These are phyloP conservation scores for Nerophis ophidion DNA, from an alignment of 2,113 vertebrate species.

Conservation along the genomic window DNA sequence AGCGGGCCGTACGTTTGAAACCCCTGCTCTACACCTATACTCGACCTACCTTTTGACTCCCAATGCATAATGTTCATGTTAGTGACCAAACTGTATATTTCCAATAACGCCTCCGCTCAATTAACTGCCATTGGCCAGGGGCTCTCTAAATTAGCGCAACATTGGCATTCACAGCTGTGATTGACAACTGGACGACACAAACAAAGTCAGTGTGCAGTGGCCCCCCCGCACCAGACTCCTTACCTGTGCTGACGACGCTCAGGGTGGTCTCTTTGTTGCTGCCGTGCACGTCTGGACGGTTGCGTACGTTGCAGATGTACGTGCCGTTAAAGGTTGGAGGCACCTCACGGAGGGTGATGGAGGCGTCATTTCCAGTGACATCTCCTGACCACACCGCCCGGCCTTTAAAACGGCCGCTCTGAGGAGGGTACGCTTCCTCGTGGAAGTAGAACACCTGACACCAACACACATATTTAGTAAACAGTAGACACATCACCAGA, in stretches of 20 bases:
- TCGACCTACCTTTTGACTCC: slow-evolving; percentile 1
- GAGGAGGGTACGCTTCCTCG: slow-evolving; percentile 53
- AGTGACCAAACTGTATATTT: neutral
- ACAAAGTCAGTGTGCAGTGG: neutral
- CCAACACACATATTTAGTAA: slow-evolving; percentile 12
- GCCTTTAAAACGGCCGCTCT: slow-evolving; percentile 69
- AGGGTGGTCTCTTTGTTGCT: slow-evolving; percentile 73
- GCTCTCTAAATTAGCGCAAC: too few species aligned
- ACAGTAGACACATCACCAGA: neutral
- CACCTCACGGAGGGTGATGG: slow-evolving; percentile 77
- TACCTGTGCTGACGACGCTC: slow-evolving; percentile 72
- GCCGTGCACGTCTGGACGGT: slow-evolving; percentile 82
- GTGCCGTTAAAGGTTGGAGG: slow-evolving; percentile 85
- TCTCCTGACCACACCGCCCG: slow-evolving; percentile 83
- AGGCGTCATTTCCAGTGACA: slow-evolving; percentile 66
- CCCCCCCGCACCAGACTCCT: slow-evolving; percentile 9
- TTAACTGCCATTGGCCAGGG: too few species aligned
- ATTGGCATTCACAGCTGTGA: too few species aligned
- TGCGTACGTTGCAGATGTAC: slow-evolving; percentile 83
- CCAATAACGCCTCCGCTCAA: too few species aligned
- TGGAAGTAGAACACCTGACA: slow-evolving; percentile 81
- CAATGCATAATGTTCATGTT: neutral
- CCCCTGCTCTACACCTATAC: too few species aligned
- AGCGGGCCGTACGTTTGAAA: too few species aligned
- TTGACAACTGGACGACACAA: too few species aligned